Percentiles rank a stretch among this genome's conserved stretches.
These are phyloP conservation scores for Megathymus violae DNA, from an alignment of 1,140 invertebrate species.

Conservation along the genomic window DNA sequence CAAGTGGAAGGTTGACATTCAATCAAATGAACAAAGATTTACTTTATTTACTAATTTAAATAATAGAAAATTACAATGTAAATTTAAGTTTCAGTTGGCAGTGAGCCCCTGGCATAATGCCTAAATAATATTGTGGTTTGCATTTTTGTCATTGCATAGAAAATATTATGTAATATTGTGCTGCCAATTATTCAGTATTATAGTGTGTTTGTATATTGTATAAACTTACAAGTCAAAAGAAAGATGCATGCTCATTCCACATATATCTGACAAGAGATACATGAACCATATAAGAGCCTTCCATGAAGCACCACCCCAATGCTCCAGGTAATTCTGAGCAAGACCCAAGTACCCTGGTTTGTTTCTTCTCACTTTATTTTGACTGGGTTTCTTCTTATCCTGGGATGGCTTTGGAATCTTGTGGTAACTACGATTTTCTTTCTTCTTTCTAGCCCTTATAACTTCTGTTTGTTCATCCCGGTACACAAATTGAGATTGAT, in stretches of 20 bases:
- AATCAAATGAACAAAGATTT: no score
- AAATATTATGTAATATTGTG: slow-evolving; percentile 8
- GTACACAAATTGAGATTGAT: slow-evolving; percentile 58
- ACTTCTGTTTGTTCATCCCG: slow-evolving; percentile 68
- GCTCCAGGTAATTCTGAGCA: slow-evolving; percentile 85
- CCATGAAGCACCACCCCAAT: slow-evolving; percentile 88
- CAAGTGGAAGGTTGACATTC: no score
- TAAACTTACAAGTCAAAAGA: slow-evolving; percentile 91
- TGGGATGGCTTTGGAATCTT: slow-evolving; percentile 79
- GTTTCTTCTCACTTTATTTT: slow-evolving; percentile 72
- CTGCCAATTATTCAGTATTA: neutral
- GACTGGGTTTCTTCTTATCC: slow-evolving; percentile 77
- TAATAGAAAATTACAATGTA: slow-evolving; percentile 9
- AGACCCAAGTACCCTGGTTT: slow-evolving; percentile 76
- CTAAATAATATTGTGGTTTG: slow-evolving; percentile 7
- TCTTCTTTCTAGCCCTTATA: slow-evolving; percentile 75
- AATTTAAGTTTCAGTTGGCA: slow-evolving; percentile 8
- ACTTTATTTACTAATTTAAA: no score
- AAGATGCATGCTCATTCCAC: slow-evolving; percentile 90
- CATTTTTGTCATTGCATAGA: slow-evolving; percentile 10
- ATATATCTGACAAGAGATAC: slow-evolving; percentile 90
- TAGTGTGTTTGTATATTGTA: neutral
- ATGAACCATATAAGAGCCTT: slow-evolving; percentile 90
- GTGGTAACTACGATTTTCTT: slow-evolving; percentile 70
- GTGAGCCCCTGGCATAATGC: slow-evolving; percentile 6